A percentile compares a stretch with the other conserved stretches of the same genome.
These are phyloP conservation scores for Limnodromus scolopaceus DNA, from an alignment of 2,797 vertebrate species.

Conservation along the genomic window DNA sequence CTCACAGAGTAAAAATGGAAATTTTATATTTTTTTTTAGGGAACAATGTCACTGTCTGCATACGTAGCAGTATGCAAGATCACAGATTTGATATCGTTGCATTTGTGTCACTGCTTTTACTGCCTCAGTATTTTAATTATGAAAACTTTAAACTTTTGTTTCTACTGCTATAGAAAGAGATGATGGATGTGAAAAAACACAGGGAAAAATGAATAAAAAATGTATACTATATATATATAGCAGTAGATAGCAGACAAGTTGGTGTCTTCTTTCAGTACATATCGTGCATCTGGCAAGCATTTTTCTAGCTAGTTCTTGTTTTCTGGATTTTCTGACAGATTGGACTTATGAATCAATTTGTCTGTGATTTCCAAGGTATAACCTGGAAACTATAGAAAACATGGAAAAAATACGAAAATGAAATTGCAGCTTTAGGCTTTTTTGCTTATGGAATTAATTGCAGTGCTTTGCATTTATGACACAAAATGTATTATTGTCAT, in stretches of 20 bases:
- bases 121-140: not conserved
- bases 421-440: not conserved
- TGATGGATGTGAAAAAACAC: not conserved
- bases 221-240: not conserved
- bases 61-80: not conserved
- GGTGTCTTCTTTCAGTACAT: not conserved
- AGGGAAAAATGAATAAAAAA: not conserved
- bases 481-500: not conserved
- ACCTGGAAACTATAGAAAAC: not conserved
- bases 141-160: not conserved
- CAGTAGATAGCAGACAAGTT: not conserved
- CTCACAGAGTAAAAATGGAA: not conserved
- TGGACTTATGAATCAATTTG: slow-evolving; percentile 70
- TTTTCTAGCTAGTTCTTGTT: slow-evolving; percentile 65
- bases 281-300: slow-evolving; percentile 65
- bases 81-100: not conserved
- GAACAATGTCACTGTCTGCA: not conserved
- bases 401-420: not conserved
- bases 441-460: not conserved
- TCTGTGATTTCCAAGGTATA: slow-evolving; percentile 68
- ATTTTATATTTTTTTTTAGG: not conserved
- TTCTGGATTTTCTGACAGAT: slow-evolving; percentile 14
- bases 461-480: not conserved
- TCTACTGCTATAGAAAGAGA: not conserved
- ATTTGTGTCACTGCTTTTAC: not conserved